Base-by-base conservation (phyloP, 2,888 invertebrate species). In the Calameuta pallipes region DNA sequence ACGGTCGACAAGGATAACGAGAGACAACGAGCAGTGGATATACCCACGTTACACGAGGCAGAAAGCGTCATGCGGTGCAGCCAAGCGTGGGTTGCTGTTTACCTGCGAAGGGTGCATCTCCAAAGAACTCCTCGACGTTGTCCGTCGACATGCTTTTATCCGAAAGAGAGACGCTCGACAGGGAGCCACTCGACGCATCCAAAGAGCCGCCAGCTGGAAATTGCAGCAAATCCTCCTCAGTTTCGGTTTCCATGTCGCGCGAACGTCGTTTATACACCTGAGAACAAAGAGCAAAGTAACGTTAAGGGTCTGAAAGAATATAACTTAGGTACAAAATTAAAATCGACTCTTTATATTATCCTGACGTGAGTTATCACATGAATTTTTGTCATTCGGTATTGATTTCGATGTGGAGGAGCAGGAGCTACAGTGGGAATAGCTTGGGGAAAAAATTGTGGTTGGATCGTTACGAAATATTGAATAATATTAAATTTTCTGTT, bases 41-140 rank as follows among this genome's bases (percentile, higher is more conserved):
- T 87, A 91, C 90, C 90, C 90, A 90, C 87, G 88, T 71, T 89
- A 91, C 88, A 91, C 88, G 88, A 89, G 90, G 89, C 87, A 87
- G 83, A 88, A 91, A 91, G 91, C 91, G 89, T 91, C 91, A 91
- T 91, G 91, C 91, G 90, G 91, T 91, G 90, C 91, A 91, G 91
- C 90, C 91, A 91, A 91, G 91, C 90, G 90, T 91, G 87, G 90
- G 91, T 89, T 91, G 91, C 87, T 89, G 91, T 91, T 94, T 92
- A 97, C 97, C 97, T 92, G 97, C 97, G 93, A 97, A 97, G 82
- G 97, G 97, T 82, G 95, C 95, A 91, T 97, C 97, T 81, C 96
- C 95, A 83, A 96, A 95, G 91, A 95, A 97, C 92, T 97, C 97
- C 92, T 97, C 97, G 80, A 97, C 95, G 93, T 95, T 95, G 92